phyloP scores from a whole-genome alignment of 1,140 invertebrate species.

The Eumaeus atala region DNA sequence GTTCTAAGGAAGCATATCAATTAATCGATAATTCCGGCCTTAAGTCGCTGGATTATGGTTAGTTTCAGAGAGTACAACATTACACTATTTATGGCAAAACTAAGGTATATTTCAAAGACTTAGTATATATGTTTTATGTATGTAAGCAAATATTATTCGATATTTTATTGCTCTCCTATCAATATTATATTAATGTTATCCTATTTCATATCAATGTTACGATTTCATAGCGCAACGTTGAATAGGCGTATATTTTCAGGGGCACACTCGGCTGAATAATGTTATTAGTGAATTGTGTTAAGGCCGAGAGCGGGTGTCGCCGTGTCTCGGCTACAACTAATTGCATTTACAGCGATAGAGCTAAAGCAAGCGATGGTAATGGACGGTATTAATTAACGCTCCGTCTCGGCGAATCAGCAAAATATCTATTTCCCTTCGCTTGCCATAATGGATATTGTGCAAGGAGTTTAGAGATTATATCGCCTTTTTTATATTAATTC shows the following conservation, averaged over 20 bases:
- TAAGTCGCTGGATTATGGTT: no score
- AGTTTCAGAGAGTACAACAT: no score
- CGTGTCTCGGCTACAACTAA: slow-evolving; percentile 42
- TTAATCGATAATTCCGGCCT: no score
- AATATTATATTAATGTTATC: slow-evolving; percentile 11
- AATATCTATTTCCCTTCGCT: slow-evolving; percentile 11
- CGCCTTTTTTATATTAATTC: no score
- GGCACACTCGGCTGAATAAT: slow-evolving; percentile 43
- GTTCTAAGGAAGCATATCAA: no score
- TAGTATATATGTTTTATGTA: no score
- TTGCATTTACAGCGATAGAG: slow-evolving; percentile 55
- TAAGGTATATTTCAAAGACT: no score
- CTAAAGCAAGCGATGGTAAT: slow-evolving; percentile 51
- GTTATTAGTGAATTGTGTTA: slow-evolving; percentile 54
- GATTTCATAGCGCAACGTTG: background rate
- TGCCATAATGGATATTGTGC: no score
- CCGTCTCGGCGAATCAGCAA: slow-evolving; percentile 44
- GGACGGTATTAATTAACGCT: slow-evolving; percentile 58
- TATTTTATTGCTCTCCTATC: no score
- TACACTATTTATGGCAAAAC: no score
- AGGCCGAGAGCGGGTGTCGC: slow-evolving; percentile 44
- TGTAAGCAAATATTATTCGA: no score
- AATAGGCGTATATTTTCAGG: slow-evolving; percentile 37
- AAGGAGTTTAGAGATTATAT: no score
- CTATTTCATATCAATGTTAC: background rate